phyloP scores from a whole-genome alignment of 1,140 invertebrate genomes.

The Sipha flava region DNA sequence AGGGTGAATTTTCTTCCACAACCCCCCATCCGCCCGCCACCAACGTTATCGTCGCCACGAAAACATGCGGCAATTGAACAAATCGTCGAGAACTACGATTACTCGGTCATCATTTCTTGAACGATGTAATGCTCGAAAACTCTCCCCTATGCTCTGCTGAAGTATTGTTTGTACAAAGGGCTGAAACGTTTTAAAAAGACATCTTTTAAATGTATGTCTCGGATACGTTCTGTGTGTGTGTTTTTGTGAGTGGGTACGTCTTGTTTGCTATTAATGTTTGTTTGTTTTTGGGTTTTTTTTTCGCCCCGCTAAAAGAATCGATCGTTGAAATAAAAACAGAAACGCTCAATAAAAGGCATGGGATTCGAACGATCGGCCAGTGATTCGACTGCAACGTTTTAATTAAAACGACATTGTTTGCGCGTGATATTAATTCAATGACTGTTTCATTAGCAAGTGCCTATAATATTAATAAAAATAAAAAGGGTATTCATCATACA shows the following conservation, averaged over 20 bases:
- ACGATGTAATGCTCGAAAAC: constrained; percentile 16
- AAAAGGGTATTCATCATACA: too few relatives aligned
- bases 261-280: background rate
- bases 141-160: background rate
- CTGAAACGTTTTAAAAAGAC: constrained; percentile 13
- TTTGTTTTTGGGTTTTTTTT: background rate
- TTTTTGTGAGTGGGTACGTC: too few relatives aligned
- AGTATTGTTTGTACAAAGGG: background rate
- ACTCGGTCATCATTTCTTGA: constrained; percentile 1
- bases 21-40: too few relatives aligned
- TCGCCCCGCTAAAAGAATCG: background rate
- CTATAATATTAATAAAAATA: too few relatives aligned
- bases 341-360: background rate
- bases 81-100: constrained; percentile 9
- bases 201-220: constrained; percentile 1
- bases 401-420: too few relatives aligned
- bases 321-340: background rate
- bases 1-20: background rate
- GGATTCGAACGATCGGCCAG: too few relatives aligned
- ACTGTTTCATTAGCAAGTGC: too few relatives aligned
- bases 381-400: too few relatives aligned
- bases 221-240: background rate
- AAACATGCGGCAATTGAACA: background rate
- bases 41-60: too few relatives aligned
- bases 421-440: too few relatives aligned